phyloP scores from a whole-genome alignment of 2,113 vertebrate genomes.

The Corapipo altera region DNA sequence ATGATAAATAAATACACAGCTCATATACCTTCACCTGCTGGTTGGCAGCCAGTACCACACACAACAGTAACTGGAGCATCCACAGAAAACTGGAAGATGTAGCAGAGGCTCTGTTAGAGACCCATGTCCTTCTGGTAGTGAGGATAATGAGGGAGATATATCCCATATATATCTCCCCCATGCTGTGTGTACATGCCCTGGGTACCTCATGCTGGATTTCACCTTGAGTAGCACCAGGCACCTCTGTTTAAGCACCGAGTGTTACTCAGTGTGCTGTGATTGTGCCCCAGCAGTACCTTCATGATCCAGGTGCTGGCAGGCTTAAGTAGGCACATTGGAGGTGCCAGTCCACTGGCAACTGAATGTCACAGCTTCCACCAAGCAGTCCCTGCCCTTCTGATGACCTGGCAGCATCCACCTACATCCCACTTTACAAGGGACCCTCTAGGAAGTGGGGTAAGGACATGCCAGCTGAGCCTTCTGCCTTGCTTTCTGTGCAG shows the following conservation, averaged over 20 bases:
- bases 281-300: neutral
- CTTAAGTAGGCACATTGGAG: neutral
- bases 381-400: neutral
- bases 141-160: neutral
- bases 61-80: neutral
- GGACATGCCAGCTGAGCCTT: fast-evolving
- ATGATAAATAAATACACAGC: neutral
- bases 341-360: neutral
- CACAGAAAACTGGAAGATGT: neutral
- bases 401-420: neutral
- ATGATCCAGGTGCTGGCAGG: neutral
- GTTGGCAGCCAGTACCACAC: neutral
- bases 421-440: neutral
- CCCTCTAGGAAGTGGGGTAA: neutral
- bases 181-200: fast-evolving
- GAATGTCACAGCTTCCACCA: neutral
- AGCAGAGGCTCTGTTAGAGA: neutral
- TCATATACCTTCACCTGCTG: neutral
- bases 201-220: neutral
- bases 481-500: neutral
- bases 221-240: neutral
- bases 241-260: neutral
- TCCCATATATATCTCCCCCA: too few relatives aligned
- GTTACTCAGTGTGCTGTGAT: neutral
- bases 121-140: neutral